phyloP scores from a whole-genome alignment of 2,113 vertebrate species.

The Mastomys coucha region DNA sequence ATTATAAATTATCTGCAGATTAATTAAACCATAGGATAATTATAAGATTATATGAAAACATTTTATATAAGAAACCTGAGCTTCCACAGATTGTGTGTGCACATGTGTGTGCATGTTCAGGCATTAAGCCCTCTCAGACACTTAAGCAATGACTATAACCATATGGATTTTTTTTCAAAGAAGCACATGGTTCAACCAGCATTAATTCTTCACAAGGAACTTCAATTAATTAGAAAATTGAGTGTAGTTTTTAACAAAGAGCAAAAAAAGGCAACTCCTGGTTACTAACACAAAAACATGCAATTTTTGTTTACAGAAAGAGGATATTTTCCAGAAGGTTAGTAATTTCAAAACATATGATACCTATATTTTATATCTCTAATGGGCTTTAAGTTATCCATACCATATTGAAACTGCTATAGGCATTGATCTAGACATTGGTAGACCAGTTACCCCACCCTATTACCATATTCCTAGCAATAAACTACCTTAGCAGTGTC shows the following conservation, averaged over 20 bases:
- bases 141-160: not conserved
- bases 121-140: not conserved
- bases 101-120: accelerated
- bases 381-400: not conserved
- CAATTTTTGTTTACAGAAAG: not conserved
- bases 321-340: not conserved
- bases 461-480: not conserved
- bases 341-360: slow-evolving; percentile 8
- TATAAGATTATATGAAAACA: not conserved
- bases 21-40: not conserved
- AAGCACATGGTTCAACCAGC: not conserved
- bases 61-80: not conserved
- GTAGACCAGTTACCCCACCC: not conserved
- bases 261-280: not conserved
- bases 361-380: not conserved
- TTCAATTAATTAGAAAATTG: slow-evolving; percentile 25
- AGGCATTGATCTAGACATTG: not conserved
- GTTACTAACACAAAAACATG: not conserved
- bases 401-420: not conserved
- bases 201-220: not conserved
- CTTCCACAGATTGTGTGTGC: not conserved
- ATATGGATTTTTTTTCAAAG: not conserved
- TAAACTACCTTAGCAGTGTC: not conserved
- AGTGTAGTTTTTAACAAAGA: not conserved
- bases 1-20: not conserved